These are phyloP conservation scores for Itoplectis maculator DNA, from an alignment of 2,888 invertebrate species.

Conservation along the genomic window DNA sequence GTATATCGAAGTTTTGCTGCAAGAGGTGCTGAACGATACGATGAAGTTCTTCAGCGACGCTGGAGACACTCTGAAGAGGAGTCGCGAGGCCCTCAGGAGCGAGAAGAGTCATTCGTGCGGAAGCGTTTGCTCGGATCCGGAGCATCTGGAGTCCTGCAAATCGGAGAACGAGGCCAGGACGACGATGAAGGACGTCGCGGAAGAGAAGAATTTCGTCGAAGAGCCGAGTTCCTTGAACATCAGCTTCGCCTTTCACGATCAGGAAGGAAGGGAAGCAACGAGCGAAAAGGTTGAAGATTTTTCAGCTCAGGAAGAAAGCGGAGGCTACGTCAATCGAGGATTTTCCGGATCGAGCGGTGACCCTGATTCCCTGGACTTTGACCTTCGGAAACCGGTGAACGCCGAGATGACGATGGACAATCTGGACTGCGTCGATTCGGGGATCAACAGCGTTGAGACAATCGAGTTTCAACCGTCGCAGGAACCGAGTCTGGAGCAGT, in stretches of 20 bases:
- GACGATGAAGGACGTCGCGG: neutral
- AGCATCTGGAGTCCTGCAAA: neutral
- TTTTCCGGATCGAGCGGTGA: conserved; percentile 78
- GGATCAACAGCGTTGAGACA: conserved; percentile 83
- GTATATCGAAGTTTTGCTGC: conserved; percentile 81
- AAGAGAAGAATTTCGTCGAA: conserved; percentile 15
- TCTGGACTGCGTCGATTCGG: conserved; percentile 81
- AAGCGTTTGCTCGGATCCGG: conserved; percentile 4
- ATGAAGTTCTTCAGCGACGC: conserved; percentile 77
- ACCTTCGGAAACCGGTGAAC: conserved; percentile 67
- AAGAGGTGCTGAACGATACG: conserved; percentile 81
- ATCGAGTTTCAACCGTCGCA: conserved; percentile 81
- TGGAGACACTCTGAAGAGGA: conserved; percentile 67
- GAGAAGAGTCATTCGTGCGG: conserved; percentile 41
- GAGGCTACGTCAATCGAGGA: conserved; percentile 79
- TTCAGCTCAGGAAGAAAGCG: conserved; percentile 33
- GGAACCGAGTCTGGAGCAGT: conserved; percentile 81
- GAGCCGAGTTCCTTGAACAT: conserved; percentile 71
- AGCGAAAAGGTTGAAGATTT: conserved; percentile 32
- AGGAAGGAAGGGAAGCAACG: conserved; percentile 13
- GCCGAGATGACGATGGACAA: conserved; percentile 73
- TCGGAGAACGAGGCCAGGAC: neutral
- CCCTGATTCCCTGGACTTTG: conserved; percentile 80
- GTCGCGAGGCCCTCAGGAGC: conserved; percentile 37
- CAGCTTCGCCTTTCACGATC: conserved; percentile 73